A percentile compares a stretch with the other conserved stretches of the same genome.
These are phyloP conservation scores for Dusona sp. DNA, from an alignment of 2,888 invertebrate genomes.

Conservation along the genomic window DNA sequence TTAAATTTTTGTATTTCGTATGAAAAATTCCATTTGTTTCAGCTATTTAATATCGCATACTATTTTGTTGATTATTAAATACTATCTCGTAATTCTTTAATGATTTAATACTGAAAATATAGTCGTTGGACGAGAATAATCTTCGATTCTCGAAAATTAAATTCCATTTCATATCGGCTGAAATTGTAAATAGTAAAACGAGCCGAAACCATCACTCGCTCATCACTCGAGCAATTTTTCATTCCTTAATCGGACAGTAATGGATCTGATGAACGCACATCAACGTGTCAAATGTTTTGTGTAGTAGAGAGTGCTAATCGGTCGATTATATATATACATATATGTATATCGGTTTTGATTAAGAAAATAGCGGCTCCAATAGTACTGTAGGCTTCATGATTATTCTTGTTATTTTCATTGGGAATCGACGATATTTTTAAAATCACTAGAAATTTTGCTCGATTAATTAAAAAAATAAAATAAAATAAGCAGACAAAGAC, in stretches of 20 bases:
- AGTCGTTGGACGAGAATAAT: too few relatives aligned
- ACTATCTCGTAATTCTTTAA: neutral
- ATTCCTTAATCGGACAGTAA: too few relatives aligned
- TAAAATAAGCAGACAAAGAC: neutral
- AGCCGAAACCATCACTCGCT: neutral
- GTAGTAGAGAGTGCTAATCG: neutral
- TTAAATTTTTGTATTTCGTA: neutral
- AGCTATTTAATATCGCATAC: neutral
- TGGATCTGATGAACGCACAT: neutral
- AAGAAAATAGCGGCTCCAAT: neutral
- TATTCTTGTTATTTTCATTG: neutral
- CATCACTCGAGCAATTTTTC: neutral
- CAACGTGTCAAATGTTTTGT: neutral
- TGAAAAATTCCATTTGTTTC: neutral
- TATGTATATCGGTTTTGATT: neutral
- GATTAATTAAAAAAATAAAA: neutral
- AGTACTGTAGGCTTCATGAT: neutral
- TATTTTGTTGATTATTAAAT: neutral
- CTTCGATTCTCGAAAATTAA: too few relatives aligned
- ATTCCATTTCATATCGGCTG: neutral
- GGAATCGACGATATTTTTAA: neutral
- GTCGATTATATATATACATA: too few relatives aligned
- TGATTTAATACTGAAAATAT: neutral
- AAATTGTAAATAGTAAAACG: neutral
- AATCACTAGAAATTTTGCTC: neutral